These are phyloP conservation scores for Brachymystax lenok DNA, from an alignment of 2,797 vertebrate species.

Conservation along the genomic window DNA sequence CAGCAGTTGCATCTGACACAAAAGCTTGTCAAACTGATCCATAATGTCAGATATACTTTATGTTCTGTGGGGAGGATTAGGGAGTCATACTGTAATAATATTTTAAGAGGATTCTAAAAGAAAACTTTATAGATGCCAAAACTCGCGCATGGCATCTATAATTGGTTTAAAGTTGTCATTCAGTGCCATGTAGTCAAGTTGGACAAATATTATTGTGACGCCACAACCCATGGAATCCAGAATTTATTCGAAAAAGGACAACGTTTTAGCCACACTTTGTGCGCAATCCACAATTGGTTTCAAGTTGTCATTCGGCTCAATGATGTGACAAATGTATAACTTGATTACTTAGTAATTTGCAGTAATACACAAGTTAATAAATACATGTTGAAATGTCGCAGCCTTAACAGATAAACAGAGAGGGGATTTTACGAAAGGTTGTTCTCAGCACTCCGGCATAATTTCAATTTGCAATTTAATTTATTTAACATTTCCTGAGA, in stretches of 20 bases:
- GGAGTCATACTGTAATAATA: conserved; percentile 4
- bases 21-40: conserved; percentile 5
- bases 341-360: conserved; percentile 3
- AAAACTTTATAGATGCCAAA: not conserved
- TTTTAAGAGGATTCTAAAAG: conserved; percentile 4
- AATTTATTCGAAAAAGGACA: too few relatives aligned
- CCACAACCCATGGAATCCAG: too few relatives aligned
- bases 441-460: conserved; percentile 42
- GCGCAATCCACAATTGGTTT: too few relatives aligned
- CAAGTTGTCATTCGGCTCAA: too few relatives aligned
- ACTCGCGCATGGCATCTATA: not conserved
- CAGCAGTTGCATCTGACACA: conserved; percentile 22
- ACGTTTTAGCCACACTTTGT: too few relatives aligned
- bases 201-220: too few relatives aligned
- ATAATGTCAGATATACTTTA: not conserved
- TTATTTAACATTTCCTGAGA: conserved; percentile 67
- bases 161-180: not conserved
- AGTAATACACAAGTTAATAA: conserved; percentile 23
- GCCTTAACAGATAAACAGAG: conserved; percentile 30
- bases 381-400: conserved; percentile 30
- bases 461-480: conserved; percentile 66
- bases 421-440: conserved; percentile 18
- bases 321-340: not conserved
- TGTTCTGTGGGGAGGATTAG: not conserved
- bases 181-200: too few relatives aligned